These are phyloP conservation scores for Nicator chloris DNA, from an alignment of 2,113 vertebrate species.

Conservation along the genomic window DNA sequence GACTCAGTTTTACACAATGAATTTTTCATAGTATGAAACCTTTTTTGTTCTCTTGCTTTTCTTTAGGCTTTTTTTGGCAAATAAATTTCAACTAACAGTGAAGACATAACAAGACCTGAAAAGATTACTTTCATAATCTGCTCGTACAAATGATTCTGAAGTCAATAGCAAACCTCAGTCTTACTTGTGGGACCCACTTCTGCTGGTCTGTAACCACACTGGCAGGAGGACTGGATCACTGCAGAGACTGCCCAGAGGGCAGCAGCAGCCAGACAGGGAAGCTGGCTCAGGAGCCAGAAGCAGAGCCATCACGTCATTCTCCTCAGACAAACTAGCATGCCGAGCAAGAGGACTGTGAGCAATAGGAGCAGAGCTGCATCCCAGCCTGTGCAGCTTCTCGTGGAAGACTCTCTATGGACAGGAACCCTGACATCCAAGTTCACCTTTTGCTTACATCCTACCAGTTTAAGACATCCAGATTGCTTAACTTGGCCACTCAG, in stretches of 20 bases:
- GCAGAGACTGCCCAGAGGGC: accelerated
- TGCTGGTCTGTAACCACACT: not conserved
- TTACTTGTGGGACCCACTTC: not conserved
- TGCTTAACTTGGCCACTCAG: not conserved
- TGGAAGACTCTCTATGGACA: not conserved
- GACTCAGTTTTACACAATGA: not conserved
- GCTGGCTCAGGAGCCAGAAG: not conserved
- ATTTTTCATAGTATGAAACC: not conserved
- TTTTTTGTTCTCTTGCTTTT: not conserved
- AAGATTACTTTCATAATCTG: not conserved
- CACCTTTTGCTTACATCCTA: not conserved
- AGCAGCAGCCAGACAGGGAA: not conserved
- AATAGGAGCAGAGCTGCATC: not conserved
- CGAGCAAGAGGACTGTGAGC: not conserved
- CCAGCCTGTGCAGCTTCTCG: not conserved
- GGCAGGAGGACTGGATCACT: not conserved
- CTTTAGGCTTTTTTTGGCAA: too few relatives aligned
- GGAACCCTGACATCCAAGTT: not conserved
- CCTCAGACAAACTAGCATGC: not conserved
- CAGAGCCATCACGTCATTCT: not conserved
- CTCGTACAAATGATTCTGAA: not conserved
- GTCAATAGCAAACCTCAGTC: not conserved
- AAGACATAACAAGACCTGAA: not conserved
- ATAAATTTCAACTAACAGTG: not conserved
- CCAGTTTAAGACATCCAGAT: not conserved